Base-by-base conservation (phyloP, 2,888 invertebrate genomes). In the Taphrorychus bicolor region DNA sequence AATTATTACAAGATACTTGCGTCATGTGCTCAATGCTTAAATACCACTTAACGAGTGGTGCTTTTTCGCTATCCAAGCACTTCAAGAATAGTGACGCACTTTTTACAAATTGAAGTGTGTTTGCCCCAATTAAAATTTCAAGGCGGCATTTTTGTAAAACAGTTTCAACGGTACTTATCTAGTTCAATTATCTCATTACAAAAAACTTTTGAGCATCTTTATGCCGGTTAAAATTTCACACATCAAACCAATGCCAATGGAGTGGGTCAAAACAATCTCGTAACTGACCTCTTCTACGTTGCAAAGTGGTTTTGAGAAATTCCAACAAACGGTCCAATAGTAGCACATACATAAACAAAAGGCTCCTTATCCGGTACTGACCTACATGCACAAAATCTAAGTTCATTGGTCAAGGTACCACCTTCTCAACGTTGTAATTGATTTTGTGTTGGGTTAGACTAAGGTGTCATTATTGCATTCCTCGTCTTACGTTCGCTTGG, bases 311-410 rank as follows among this genome's bases (percentile, higher is more conserved):
- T 32, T 3, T 32, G 21, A 52, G 52, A 14, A 2, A 32, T 32
- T 54, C 54, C 24, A 32, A 9, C 57, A 58, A 58, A 58, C 58
- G 48, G 58, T 23, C 23, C 21, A 16, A 21, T 58, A 58, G 41
- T 16, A 58, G 48, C 22, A 21, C 45, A 57, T 41, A 23, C 58
- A 58, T 58, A 48, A 45, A 58, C 58, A 58, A 58, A 48, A 58
- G 48, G 16, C 11, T 16, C 16, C 21, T 58, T 14, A 58, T 40
- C 16, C 19, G 56, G 5, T 14, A 22, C 42, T 58, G 58, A 58
- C 58, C 58, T 58, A 58, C 48, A 58, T 58, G 41, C 40, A 21
- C 57, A 18, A 57, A 57, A 57, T 57, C 18, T 40, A 24, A 57
- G 18, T 57, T 57, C 42, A 17, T 40, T 57, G 41, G 57, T 41